Evolutionary conservation across 2,888 invertebrate genomes (phyloP), one percentile per base, ranked within the genome.

Genomic region (Lapara coniferarum): DNA sequence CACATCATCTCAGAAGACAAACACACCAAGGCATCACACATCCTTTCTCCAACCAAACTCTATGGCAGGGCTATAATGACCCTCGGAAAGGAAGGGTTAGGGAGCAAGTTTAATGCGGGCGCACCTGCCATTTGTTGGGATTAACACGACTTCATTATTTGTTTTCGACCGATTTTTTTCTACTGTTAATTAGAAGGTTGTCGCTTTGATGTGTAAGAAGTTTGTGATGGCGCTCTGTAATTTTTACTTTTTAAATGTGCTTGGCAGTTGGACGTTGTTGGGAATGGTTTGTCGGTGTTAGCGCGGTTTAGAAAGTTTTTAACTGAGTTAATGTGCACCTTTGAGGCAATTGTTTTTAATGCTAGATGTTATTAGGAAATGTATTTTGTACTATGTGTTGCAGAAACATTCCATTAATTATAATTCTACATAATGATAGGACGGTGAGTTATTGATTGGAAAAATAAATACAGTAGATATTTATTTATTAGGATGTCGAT

Each of bases 101-200:
- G 78, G 76, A 75, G 76, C 77, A 91, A 92, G 85, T 91, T 91
- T 88, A 87, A 92, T 92, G 89, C 91, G 92, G 91, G 91, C 79
- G 74, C 81, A 90, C 89, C 90, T 91, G 89, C 82, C 83, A 79
- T 85, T 84, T 80, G 83, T 72, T 72, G 79, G 86, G 84, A 83
- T 87, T 87, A 86, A 81, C 84, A 77, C 79, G 79, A 82, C 80
- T 81, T 84, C 75, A 78, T 71, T 89, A 86, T 88, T 89, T 89
- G 87, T 82, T 85, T 77, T 76, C 69, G 73, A 74, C 73, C 75
- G 77, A 73, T 82, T 88, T 90, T 89, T 86, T 81, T 86, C 86
- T 49, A 85, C 85, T 85, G 90, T 81, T 90, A 90, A 91, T 91
- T 90, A 87, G 79, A 76, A 77, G 68, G 71, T 75, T 74, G 46